Conservation (phyloP, 2,113 vertebrate genomes). For the Cyprinus carpio region DNA sequence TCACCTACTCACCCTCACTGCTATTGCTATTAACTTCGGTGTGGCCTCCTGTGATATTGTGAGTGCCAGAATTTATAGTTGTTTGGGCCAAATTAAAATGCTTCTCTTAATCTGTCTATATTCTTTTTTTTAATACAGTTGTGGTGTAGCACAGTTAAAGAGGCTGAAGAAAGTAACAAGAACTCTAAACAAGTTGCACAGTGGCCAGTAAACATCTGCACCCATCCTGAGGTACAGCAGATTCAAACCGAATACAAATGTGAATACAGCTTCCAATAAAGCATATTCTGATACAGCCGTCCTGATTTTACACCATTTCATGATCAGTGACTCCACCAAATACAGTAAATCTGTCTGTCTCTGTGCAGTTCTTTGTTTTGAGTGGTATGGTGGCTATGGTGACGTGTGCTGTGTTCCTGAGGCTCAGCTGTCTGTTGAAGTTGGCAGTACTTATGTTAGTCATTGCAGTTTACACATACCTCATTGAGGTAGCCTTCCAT, state of each 20-base stretch:
- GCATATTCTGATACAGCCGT: background rate
- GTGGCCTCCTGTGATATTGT: slow-evolving; percentile 86
- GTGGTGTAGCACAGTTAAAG: slow-evolving; percentile 82
- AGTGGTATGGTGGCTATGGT: slow-evolving; percentile 90
- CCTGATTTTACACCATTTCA: background rate
- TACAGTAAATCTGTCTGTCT: background rate
- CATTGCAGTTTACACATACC: slow-evolving; percentile 82
- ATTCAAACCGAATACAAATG: background rate
- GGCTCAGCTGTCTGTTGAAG: slow-evolving; percentile 88
- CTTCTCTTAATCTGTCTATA: background rate
- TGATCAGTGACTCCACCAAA: background rate
- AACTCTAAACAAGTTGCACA: slow-evolving; percentile 52
- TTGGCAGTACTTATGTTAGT: slow-evolving; percentile 85
- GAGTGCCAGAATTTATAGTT: slow-evolving; percentile 62
- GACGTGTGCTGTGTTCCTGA: slow-evolving; percentile 88
- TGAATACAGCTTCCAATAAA: background rate
- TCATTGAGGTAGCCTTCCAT: slow-evolving; percentile 83
- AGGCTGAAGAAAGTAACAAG: slow-evolving; percentile 78
- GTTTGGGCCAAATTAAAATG: background rate
- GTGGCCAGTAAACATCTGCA: slow-evolving; percentile 77
- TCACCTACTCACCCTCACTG: slow-evolving; percentile 86
- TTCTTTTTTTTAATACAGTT: slow-evolving; percentile 66
- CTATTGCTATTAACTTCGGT: slow-evolving; percentile 87
- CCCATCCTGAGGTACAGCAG: slow-evolving; percentile 82
- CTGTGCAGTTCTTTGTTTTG: slow-evolving; percentile 85